Base-by-base conservation (phyloP, 2,113 vertebrate species). In the Abramis brama region DNA sequence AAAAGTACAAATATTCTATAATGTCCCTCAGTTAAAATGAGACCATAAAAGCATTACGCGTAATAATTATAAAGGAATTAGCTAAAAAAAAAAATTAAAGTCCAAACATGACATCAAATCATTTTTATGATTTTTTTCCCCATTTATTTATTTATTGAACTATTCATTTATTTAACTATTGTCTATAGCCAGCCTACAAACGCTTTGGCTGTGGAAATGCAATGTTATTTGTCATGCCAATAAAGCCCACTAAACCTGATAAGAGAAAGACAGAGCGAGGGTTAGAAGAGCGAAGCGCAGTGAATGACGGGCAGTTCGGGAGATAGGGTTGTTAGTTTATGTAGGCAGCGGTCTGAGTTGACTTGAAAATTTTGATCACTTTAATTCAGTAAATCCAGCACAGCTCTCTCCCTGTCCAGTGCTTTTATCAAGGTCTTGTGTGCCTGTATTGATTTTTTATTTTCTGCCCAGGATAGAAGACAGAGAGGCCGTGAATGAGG, bases 391-490 rank as follows among this genome's bases (percentile, higher is more conserved):
- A 95, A 96, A 96, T 97, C 96, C 96, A 97, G 96, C 94, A 87
- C 90, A 93, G 95, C 94, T 95, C 96, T 95, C 95, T 94, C 94
- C 95, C 95, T 91, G 93, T 96, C 96, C 94, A 92, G 95, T 92
- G 94, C 96, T 96, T 97, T 97, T 97, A 98, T 98, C 98, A 97
- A 97, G 97, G 94, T 90, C 93, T 77, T 94, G 95, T 96, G 97
- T 96, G 96, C 95, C 88, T 81, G 95, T 99, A 99, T 99, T 99
- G 98, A 99, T 99, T 99, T 99, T 98, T 97, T 98, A 98, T 99
- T 99, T 99, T 98, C 97, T 98, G 93, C 96, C 96, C 95, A 96
- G 97, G 97, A 97, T 97, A 97, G 98, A 98, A 98, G 98, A 99
- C 97, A 98, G 98, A 97, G 97, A 97, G 97, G 97, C 97, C 96